Evolutionary conservation across 2,113 vertebrate species (phyloP), one percentile per base, ranked within the genome.

Genomic region (Emydura subglobosa): DNA sequence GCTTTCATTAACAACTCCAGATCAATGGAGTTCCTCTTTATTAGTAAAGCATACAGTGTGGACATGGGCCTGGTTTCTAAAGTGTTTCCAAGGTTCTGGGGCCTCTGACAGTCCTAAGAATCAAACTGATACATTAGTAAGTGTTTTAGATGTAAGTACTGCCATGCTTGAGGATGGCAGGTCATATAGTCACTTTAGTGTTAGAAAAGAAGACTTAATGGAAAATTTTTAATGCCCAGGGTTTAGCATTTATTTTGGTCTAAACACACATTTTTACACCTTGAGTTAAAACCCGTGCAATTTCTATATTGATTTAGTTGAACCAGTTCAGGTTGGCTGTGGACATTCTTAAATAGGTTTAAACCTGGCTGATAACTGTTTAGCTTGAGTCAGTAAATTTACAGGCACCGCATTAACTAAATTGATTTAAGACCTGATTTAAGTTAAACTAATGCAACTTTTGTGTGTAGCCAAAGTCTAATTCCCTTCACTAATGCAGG

Each of bases 361-460:
- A 97, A 95, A 95, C 17, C 59, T 94, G 31, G 3, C 91, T 89
- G 61, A 82, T 92, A 92, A 86, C 82, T 94, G 68, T 89, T 94
- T 25, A 5, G 90, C 95, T 94, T 96, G 82, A 9, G 0, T 83
- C 86, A 94, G 80, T 93, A 91, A 96, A 94, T 94, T 90, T 86
- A 87, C 82, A 96, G 49, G 76, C 84, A 95, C 57, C 74, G 76
- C 88, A 82, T 91, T 94, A 90, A 90, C 65, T 79, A 88, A 96
- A 94, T 44, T 91, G 59, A 91, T 96, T 97, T 94, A 87, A 88
- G 93, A 97, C 94, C 54, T 92, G 51, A 94, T 95, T 97, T 91
- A 79, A 95, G 92, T 95, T 97, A 92, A 94, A 91, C 42, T 19
- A 76, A 34, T n/a, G 10, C 79, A 90, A 97, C 93, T 93, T 90